Base-by-base conservation (phyloP, 23 tunicate species). In the Phallusia fumigata region DNA sequence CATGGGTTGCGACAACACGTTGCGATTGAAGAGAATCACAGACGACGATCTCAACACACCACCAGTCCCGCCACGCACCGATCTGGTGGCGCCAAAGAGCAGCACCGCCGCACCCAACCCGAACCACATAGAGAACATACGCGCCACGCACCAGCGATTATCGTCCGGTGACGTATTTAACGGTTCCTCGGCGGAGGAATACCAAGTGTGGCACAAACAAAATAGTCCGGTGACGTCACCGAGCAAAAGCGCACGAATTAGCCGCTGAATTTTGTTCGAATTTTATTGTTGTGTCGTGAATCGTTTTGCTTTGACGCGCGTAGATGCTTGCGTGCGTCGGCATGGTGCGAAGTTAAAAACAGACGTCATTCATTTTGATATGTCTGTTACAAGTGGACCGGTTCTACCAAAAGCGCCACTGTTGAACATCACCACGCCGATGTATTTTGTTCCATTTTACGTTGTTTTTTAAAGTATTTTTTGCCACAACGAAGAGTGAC, bases 1-100 rank as follows among this genome's bases (percentile, higher is more conserved):
- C 65, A 92, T 86, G 80, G 97, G 91, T 0, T 65, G 85, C 32
- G 88, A 92, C 85, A 44, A 78, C 85, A 80, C 86, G 0, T 35
- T 84, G 2, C 78, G 88, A 10, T 50, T 89, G n/a, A 84, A 80
- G 45, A 65, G 65, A 0, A 87, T 87, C 77, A 36, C 74, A 30
- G 58, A 35, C 65, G 86, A 87, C 18, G 91, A 87, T 24, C 65
- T 87, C 73, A 74, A 75, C 79, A 34, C 72, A 51, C 86, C 86
- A 15, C 77, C 86, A 64, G 78, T 85, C 31, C 83, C 89, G 2
- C 83, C 83, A 22, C 65, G 86, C 18, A 33, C 78, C 30, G 80
- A 83, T 50, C 80, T 49, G 31, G 78, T 11, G 35, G 44, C 80
- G 80, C 33, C 53, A 18, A 58, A 58, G 69, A 58, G 69, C 28